phyloP scores from a whole-genome alignment of 2,113 vertebrate genomes.

The Noctilio leporinus region DNA sequence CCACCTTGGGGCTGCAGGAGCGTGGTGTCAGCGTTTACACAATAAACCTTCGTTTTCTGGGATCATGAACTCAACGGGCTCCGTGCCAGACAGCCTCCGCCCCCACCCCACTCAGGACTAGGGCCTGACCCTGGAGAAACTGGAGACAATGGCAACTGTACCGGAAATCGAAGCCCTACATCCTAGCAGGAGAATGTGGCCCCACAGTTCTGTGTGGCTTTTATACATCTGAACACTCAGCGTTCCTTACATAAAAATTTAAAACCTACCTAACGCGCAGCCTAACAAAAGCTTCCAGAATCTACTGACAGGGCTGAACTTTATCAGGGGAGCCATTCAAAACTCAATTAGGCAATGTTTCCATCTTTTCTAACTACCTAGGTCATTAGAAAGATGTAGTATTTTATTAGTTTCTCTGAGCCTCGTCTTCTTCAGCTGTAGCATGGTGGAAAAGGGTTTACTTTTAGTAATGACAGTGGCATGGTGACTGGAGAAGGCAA shows the following conservation, averaged over 20 bases:
- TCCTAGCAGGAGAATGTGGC: not conserved
- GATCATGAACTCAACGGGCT: constrained; percentile 73
- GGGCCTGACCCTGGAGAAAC: constrained; percentile 34
- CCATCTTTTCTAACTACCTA: not conserved
- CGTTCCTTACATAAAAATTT: not conserved
- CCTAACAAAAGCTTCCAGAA: not conserved
- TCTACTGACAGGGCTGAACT: not conserved
- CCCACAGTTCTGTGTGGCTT: not conserved
- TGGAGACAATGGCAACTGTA: accelerated
- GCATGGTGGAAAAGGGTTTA: not conserved
- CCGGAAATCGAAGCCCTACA: not conserved
- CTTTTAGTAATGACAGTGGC: not conserved
- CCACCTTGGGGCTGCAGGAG: not conserved
- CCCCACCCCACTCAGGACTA: not conserved
- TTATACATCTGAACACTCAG: not conserved
- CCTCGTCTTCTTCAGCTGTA: not conserved
- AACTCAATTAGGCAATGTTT: not conserved
- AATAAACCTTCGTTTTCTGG: constrained; percentile 73
- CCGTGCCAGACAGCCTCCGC: not conserved
- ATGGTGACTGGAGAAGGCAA: too few species aligned
- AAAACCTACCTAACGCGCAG: not conserved
- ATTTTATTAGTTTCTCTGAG: not conserved
- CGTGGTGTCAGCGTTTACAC: constrained; percentile 57
- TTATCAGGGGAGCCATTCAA: not conserved
- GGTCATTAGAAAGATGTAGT: not conserved